Evolutionary conservation across 2,888 invertebrate species (phyloP), one percentile per base, ranked within the genome.

Genomic region (Synanthedon tipuliformis): DNA sequence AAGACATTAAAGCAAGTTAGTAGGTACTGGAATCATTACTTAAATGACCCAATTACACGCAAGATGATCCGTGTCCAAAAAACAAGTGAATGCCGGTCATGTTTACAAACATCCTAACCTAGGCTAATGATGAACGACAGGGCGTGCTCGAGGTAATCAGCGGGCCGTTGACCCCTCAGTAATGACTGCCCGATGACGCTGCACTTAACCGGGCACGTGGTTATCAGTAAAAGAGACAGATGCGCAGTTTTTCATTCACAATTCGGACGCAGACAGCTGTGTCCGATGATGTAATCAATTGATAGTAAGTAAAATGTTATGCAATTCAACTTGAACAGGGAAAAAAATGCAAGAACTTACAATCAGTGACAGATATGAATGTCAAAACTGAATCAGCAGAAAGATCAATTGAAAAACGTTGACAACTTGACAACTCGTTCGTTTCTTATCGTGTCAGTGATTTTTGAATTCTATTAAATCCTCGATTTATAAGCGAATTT

Each of bases 91-190:
- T 78, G 75, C 71, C 69, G 71, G 74, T 71, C 69, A 74, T 87
- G 87, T 87, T 87, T 87, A 86, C 86, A 85, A 86, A 86, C 83
- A 84, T 81, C 79, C 82, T 85, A 86, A 87, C 87, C 87, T 87
- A 87, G 86, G 85, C 81, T 86, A 87, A 87, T 86, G 84, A 82
- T 82, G 80, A 85, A 77, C 78, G 85, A 79, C 84, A 86, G 81
- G 83, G 83, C 82, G 77, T 74, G 78, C 71, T 74, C 68, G 66
- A 75, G 73, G 84, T 83, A 83, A 85, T 86, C 86, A 85, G 86
- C 74, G 71, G 71, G 77, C 81, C 71, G 81, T 72, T 77, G 83
- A 85, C 84, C 85, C 87, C 71, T 80, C 67, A 75, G 74, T 86
- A 87, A 87, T 87, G 87, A 86, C 81, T 83, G 80, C 66, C 77